Conservation (phyloP, 2,797 vertebrate species). For the Macroramphosus scolopax region DNA sequence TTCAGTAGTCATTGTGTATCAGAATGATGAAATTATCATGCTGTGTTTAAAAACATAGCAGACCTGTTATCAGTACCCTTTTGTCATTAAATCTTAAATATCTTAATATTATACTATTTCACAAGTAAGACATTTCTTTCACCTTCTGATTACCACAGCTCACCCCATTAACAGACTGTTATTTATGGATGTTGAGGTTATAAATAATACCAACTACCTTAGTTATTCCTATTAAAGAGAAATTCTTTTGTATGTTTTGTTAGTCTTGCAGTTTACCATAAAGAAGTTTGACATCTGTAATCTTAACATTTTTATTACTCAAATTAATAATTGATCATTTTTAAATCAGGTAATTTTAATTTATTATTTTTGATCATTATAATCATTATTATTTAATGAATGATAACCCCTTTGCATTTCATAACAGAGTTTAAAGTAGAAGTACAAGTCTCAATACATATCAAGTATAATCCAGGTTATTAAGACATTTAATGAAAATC, state of each 20-base stretch:
- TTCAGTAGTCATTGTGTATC: constrained; percentile 14
- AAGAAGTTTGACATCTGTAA: no score
- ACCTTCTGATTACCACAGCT: no score
- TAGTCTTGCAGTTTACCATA: not conserved
- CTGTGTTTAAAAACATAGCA: constrained; percentile 3
- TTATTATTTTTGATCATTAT: not conserved
- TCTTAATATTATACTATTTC: no score
- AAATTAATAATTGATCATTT: not conserved
- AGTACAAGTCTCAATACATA: not conserved
- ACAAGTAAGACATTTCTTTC: no score
- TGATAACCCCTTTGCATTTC: not conserved
- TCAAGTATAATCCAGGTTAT: no score
- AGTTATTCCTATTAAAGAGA: no score
- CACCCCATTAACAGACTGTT: not conserved
- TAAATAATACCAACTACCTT: not conserved
- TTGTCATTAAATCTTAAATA: constrained; percentile 9
- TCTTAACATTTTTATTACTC: no score
- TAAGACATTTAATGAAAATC: not conserved
- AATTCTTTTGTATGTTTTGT: not conserved
- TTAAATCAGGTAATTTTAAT: no score
- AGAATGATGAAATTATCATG: constrained; percentile 22
- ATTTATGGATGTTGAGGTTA: not conserved
- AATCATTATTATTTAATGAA: not conserved
- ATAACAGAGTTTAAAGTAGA: not conserved
- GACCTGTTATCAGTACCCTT: constrained; percentile 6